These are phyloP conservation scores for Melanostoma scalare DNA, from an alignment of 2,888 invertebrate genomes.

Conservation along the genomic window DNA sequence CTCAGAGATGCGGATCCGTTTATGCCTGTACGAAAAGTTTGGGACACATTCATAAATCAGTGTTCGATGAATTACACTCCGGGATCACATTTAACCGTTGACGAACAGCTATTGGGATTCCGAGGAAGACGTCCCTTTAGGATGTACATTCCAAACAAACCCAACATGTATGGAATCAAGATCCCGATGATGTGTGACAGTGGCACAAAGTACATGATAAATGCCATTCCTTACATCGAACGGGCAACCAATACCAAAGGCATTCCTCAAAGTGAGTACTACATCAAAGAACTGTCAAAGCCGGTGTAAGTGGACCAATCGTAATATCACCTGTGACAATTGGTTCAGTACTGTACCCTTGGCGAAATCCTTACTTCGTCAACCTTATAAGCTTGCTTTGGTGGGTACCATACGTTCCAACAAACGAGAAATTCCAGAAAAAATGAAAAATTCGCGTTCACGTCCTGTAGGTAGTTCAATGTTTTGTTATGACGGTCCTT, in stretches of 20 bases:
- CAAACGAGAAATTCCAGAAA: slow-evolving; percentile 76
- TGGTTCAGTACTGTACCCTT: slow-evolving; percentile 77
- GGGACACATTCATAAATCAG: slow-evolving; percentile 41
- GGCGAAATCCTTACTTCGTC: slow-evolving; percentile 74
- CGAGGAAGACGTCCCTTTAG: slow-evolving; percentile 12
- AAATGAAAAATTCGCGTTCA: slow-evolving; percentile 73
- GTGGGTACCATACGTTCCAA: slow-evolving; percentile 76
- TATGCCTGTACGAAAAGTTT: slow-evolving; percentile 32
- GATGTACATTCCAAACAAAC: slow-evolving; percentile 41
- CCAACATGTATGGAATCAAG: slow-evolving; percentile 21
- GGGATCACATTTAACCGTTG: slow-evolving; percentile 29
- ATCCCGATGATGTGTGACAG: slow-evolving; percentile 14
- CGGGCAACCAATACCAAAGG: slow-evolving; percentile 46
- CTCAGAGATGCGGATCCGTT: slow-evolving; percentile 31
- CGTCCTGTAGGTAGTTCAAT: slow-evolving; percentile 28
- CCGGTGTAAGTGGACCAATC: slow-evolving; percentile 25
- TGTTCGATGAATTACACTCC: slow-evolving; percentile 36
- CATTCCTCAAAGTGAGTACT: slow-evolving; percentile 48
- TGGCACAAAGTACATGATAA: slow-evolving; percentile 39
- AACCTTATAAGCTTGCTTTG: slow-evolving; percentile 73
- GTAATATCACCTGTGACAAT: slow-evolving; percentile 75
- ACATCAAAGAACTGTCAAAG: slow-evolving; percentile 47
- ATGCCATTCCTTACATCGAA: slow-evolving; percentile 47
- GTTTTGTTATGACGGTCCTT: slow-evolving; percentile 56
- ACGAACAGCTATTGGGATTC: too few relatives aligned